Evolutionary conservation across 1,140 invertebrate genomes (phyloP).

Genomic region (Cydia strobilella): DNA sequence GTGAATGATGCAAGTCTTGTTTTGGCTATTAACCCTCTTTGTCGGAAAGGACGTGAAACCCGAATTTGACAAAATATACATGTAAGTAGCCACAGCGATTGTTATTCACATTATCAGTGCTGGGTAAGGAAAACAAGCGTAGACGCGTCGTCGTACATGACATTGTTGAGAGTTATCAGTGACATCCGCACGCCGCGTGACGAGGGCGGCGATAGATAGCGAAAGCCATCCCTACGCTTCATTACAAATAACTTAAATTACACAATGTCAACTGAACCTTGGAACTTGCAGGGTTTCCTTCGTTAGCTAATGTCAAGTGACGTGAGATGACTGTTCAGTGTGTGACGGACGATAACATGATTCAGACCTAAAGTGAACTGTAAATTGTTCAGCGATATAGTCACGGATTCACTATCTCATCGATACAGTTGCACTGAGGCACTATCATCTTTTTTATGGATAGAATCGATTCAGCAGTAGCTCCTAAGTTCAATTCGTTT

Average conservation of each 20-base stretch:
- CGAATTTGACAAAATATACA: neutral
- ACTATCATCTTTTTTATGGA: too few species aligned
- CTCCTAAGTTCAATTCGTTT: too few species aligned
- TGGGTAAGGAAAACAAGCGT: slow-evolving; percentile 44
- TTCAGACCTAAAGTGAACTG: neutral
- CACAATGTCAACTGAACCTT: slow-evolving; percentile 21
- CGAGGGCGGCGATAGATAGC: slow-evolving; percentile 40
- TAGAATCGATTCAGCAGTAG: too few species aligned
- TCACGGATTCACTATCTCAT: neutral
- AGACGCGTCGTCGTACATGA: slow-evolving; percentile 47
- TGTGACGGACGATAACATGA: neutral
- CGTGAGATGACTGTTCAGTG: slow-evolving; percentile 16
- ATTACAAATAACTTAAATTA: slow-evolving; percentile 37
- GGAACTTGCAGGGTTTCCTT: slow-evolving; percentile 17
- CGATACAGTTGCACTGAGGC: too few species aligned
- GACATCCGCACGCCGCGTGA: slow-evolving; percentile 56
- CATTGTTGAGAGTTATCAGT: slow-evolving; percentile 53
- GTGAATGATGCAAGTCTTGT: too few species aligned
- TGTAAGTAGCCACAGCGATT: slow-evolving; percentile 29
- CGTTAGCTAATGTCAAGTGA: slow-evolving; percentile 14
- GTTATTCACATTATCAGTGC: slow-evolving; percentile 18
- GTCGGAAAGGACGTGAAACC: neutral
- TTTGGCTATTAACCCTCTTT: neutral
- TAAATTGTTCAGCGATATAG: neutral
- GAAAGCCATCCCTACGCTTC: slow-evolving; percentile 26